Base-by-base conservation (phyloP, 2,888 invertebrate species). In the Aspidiotus rigidus region DNA sequence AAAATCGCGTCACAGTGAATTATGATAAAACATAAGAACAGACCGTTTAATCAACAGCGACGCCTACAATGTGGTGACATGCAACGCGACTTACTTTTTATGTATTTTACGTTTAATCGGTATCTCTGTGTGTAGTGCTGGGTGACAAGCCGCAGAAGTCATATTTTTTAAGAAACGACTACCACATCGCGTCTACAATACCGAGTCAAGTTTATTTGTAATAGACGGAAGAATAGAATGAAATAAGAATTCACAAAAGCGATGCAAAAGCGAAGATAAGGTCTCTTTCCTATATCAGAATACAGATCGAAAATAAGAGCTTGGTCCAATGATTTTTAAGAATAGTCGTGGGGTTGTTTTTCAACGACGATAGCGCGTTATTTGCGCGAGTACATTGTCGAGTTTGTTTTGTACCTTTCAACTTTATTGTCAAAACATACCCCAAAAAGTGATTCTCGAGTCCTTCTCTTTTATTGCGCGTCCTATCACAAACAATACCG, bases 221-320 rank as follows among this genome's bases (percentile, higher is more conserved):
- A 28, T 28, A 28, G 28, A 5, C 28, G 28, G 28, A 28, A 1
- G 28, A 3, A 28, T 28, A 28, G 28, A 28, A 28, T 28, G 7
- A 62, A n/a, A 44, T 11, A 15, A 39, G 13, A 3, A 54, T 39
- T 16, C 8, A 62, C 53, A 55, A 56, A 56, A 64, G 41, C 17
- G 56, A 28, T 39, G 57, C 64, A 42, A n/a, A 8, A n/a, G 17
- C 15, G 9, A 17, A 16, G 66, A 66, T 66, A 66, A 66, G 66
- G 66, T 59, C 66, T 66, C 49, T 59, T 66, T 66, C 66, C 66
- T 59, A 66, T 66, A 66, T 66, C 66, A 66, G 66, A 66, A 66
- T 59, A 42, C 42, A n/a, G 66, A 66, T 66, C 66, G 41, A 66
- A 56, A 55, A 28, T 1, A 28, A 28, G 28, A 59, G 59, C 42